Conservation (phyloP, 2,888 invertebrate species). For the Cynaeus angustus region DNA sequence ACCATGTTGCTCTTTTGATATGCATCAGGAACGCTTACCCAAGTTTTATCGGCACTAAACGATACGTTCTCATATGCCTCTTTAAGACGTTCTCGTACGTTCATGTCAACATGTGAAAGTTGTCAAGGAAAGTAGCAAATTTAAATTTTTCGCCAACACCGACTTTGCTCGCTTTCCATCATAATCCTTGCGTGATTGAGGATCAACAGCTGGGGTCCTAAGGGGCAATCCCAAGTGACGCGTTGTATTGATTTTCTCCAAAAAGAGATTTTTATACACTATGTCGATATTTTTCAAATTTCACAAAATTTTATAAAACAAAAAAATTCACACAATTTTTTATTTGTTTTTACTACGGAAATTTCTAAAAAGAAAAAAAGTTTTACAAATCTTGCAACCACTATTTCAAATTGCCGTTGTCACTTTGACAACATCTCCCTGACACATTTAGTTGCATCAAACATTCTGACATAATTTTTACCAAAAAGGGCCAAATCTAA, state of each 20-base stretch:
- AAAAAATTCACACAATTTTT: too few relatives aligned
- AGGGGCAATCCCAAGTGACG: not conserved
- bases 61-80: conserved; percentile 67
- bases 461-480: too few relatives aligned
- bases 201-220: not conserved
- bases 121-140: conserved; percentile 29
- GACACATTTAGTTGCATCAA: too few relatives aligned
- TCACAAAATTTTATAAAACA: too few relatives aligned
- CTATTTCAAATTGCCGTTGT: too few relatives aligned
- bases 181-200: not conserved
- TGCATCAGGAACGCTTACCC: conserved; percentile 59
- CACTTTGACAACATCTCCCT: too few relatives aligned
- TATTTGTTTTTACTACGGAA: too few relatives aligned
- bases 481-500: too few relatives aligned
- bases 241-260: not conserved
- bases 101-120: conserved; percentile 55
- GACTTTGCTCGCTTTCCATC: conserved; percentile 18
- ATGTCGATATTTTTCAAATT: not conserved
- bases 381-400: too few relatives aligned
- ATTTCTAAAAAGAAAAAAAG: too few relatives aligned
- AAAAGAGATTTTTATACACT: not conserved
- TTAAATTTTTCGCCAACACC: conserved; percentile 31
- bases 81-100: conserved; percentile 63
- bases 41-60: conserved; percentile 66
- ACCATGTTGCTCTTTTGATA: conserved; percentile 67